phyloP scores from a whole-genome alignment of 2,113 vertebrate species.

The Geococcyx californianus region DNA sequence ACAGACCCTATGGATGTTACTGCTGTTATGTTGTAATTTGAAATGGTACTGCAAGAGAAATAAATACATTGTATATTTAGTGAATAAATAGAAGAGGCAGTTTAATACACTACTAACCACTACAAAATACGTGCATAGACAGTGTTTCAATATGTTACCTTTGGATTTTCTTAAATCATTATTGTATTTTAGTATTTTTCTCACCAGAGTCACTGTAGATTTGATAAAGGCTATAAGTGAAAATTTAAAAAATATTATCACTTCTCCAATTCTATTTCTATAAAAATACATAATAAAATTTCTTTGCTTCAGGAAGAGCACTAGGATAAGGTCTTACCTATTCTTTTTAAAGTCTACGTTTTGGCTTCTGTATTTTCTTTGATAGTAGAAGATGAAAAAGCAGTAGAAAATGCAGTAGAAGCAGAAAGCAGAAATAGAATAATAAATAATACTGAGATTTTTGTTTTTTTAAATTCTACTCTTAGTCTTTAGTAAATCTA shows the following conservation, averaged over 20 bases:
- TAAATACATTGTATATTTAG: background rate
- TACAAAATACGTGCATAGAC: background rate
- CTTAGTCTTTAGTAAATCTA: background rate
- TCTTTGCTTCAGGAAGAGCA: background rate
- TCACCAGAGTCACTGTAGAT: background rate
- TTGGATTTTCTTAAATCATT: background rate
- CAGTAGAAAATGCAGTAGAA: background rate
- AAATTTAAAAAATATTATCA: background rate
- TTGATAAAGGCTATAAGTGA: background rate
- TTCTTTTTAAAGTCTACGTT: background rate
- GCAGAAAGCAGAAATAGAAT: background rate
- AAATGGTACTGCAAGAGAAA: background rate
- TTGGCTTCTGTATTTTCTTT: background rate
- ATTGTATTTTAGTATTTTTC: background rate
- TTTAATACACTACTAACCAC: background rate
- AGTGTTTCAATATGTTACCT: background rate
- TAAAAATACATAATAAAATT: background rate
- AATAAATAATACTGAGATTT: background rate
- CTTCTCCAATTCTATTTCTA: background rate
- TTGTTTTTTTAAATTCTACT: background rate
- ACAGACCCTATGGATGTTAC: background rate
- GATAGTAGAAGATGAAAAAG: background rate
- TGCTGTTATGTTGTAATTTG: background rate
- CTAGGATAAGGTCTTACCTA: background rate
- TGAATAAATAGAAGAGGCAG: background rate